Percentiles rank a stretch among this genome's conserved stretches.
phyloP scores from a whole-genome alignment of 2,888 invertebrate genomes.

The Auanema freiburgensis region DNA sequence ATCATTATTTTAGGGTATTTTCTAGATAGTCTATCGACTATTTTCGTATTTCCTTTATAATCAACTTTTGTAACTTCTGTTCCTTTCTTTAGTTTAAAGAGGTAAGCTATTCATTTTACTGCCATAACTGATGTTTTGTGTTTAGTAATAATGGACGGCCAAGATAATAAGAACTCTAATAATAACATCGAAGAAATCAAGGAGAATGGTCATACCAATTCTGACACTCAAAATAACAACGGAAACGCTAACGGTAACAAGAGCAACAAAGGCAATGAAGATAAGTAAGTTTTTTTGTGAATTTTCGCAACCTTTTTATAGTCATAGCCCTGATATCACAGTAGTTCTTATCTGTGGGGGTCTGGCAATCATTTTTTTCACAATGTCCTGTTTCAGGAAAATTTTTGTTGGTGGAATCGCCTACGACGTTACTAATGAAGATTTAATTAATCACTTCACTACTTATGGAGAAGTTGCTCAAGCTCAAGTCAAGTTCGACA shows the following conservation, averaged over 20 bases:
- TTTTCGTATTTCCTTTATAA: conserved; percentile 41
- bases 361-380: background rate
- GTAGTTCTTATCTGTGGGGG: background rate
- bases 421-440: conserved; percentile 62
- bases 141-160: conserved; percentile 41
- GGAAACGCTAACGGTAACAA: too few species aligned
- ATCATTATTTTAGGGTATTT: conserved; percentile 50
- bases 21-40: conserved; percentile 53
- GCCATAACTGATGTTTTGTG: conserved; percentile 4
- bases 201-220: conserved; percentile 43
- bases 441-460: conserved; percentile 58
- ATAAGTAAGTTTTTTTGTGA: conserved; percentile 36
- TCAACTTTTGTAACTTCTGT: conserved; percentile 39
- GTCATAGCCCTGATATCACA: conserved; percentile 2
- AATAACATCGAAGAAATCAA: conserved; percentile 44
- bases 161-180: conserved; percentile 47
- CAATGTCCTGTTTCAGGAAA: conserved; percentile 50
- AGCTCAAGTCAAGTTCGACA: conserved; percentile 64
- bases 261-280: conserved; percentile 51
- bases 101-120: conserved; percentile 30
- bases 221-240: conserved; percentile 6
- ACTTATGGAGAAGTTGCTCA: conserved; percentile 61
- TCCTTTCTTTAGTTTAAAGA: conserved; percentile 24
- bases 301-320: too few species aligned
- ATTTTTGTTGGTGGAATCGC: conserved; percentile 65